phyloP scores from a whole-genome alignment of 53 echinoderm and acorn worm species.

The Crossaster papposus region DNA sequence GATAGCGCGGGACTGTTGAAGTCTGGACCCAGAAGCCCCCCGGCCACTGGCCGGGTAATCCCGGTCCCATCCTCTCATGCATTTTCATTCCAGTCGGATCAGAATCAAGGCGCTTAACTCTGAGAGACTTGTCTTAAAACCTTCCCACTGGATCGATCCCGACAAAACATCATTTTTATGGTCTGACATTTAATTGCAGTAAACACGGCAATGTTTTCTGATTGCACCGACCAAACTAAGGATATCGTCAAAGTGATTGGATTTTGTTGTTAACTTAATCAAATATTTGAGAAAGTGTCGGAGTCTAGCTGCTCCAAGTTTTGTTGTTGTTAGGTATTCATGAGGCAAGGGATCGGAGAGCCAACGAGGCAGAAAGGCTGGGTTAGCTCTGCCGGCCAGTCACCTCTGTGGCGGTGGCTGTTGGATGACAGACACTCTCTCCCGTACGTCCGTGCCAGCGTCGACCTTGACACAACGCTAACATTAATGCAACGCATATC shows the following conservation, averaged over 20 bases:
- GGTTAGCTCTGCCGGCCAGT: background rate
- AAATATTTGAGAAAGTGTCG: constrained; percentile 27
- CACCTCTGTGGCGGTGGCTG: background rate
- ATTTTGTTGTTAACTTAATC: constrained; percentile 2
- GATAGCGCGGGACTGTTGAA: background rate
- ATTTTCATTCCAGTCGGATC: constrained; percentile 42
- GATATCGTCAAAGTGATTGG: constrained; percentile 29
- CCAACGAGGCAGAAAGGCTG: background rate
- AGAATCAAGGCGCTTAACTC: constrained; percentile 7
- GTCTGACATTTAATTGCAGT: background rate
- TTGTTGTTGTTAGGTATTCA: background rate
- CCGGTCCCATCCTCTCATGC: constrained; percentile 41
- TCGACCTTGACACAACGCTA: background rate
- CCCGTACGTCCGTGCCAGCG: background rate
- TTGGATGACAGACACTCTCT: background rate
- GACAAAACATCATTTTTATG: background rate
- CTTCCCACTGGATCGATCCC: background rate
- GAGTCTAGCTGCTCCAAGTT: background rate
- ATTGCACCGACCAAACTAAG: constrained; percentile 12
- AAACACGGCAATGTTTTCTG: background rate
- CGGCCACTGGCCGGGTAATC: constrained; percentile 30
- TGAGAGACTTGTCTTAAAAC: background rate
- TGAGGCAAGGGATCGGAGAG: background rate
- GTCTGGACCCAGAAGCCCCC: constrained; percentile 5
- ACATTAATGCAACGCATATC: background rate